phyloP scores from a whole-genome alignment of 2,797 vertebrate genomes.

The Ptychadena robeensis region DNA sequence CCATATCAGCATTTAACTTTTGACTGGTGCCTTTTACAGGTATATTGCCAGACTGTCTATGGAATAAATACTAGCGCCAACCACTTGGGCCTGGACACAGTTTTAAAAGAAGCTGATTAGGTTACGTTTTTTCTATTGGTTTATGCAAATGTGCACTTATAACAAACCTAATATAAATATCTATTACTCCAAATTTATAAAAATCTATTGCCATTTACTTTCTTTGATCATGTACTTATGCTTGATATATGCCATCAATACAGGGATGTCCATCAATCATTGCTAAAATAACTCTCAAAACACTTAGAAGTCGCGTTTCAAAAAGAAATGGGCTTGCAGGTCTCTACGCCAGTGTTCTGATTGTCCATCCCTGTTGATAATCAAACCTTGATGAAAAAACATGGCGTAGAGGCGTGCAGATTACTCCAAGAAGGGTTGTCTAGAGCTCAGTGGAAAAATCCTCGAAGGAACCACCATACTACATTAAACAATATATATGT shows the following conservation, averaged over 20 bases:
- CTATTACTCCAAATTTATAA: too few relatives aligned
- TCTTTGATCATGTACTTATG: neutral
- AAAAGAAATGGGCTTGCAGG: neutral
- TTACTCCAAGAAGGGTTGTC: neutral
- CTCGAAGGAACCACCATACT: neutral
- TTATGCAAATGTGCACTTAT: neutral
- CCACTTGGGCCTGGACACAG: too few relatives aligned
- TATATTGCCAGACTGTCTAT: too few relatives aligned
- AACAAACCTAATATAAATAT: neutral
- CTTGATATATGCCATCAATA: neutral
- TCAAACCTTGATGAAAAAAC: neutral
- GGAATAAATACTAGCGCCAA: too few relatives aligned
- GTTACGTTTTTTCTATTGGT: neutral
- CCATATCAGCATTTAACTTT: too few relatives aligned
- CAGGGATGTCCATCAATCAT: neutral
- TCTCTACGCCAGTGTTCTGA: neutral
- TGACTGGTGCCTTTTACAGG: too few relatives aligned
- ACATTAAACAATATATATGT: constrained; percentile 16
- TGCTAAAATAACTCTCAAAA: neutral
- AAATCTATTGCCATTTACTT: neutral
- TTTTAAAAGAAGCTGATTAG: neutral
- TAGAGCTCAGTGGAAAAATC: neutral
- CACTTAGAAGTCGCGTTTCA: neutral
- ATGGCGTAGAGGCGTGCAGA: neutral
- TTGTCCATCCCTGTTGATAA: neutral